A percentile compares a stretch with the other conserved stretches of the same genome.
Evolutionary conservation across 2,113 vertebrate genomes (phyloP).

Genomic region (Tachuris rubrigastra): DNA sequence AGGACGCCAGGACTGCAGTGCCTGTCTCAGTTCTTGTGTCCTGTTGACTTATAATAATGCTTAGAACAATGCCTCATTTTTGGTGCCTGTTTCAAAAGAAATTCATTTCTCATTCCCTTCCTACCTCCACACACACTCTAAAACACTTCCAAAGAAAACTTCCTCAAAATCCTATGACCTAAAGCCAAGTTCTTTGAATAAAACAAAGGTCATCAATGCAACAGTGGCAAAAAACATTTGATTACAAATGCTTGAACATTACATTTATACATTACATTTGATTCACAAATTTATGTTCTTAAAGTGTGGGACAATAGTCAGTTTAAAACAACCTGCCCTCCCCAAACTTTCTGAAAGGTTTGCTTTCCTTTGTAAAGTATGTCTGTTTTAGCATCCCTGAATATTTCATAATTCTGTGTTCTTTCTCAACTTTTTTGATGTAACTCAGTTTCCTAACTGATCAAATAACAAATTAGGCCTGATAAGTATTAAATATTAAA

Average conservation of each 20-base stretch:
- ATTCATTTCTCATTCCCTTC: neutral
- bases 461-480: neutral
- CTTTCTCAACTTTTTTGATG: neutral
- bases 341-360: neutral
- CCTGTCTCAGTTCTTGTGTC: neutral
- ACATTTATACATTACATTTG: neutral
- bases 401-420: neutral
- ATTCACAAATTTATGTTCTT: neutral
- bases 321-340: neutral
- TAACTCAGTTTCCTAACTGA: neutral
- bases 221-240: neutral
- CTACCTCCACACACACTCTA: neutral
- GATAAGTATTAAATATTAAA: conserved; percentile 13
- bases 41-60: neutral
- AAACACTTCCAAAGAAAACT: neutral
- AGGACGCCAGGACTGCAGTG: neutral
- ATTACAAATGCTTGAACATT: neutral
- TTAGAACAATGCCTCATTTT: neutral
- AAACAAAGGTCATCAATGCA: neutral
- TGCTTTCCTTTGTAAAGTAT: neutral
- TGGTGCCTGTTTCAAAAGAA: neutral
- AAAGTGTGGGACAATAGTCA: neutral
- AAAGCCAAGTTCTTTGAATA: neutral
- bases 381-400: neutral
- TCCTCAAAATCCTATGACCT: neutral